phyloP scores from a whole-genome alignment of 2,113 vertebrate species.

The Cisticola juncidis region DNA sequence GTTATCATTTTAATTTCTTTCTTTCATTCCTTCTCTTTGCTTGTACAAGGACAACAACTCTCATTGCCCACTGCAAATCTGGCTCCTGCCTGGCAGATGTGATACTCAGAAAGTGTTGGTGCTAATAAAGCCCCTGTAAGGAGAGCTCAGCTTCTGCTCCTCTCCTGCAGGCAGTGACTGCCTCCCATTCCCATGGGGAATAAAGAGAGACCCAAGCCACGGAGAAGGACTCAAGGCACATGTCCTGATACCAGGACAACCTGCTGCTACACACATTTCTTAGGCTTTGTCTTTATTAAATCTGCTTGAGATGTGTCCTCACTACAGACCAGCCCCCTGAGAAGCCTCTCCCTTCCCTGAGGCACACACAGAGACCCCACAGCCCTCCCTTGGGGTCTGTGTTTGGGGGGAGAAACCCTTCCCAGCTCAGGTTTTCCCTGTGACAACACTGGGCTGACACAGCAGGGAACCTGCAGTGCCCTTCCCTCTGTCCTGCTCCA shows the following conservation, averaged over 20 bases:
- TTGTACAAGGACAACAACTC: neutral
- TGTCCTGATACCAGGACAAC: neutral
- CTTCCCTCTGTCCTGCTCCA: neutral
- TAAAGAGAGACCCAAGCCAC: neutral
- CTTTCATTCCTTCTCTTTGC: neutral
- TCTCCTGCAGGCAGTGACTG: neutral
- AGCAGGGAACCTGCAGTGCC: neutral
- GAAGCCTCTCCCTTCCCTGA: neutral
- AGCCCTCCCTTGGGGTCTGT: neutral
- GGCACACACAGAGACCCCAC: fast-evolving
- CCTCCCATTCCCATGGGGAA: neutral
- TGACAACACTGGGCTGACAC: neutral
- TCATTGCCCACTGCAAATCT: neutral
- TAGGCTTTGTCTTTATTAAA: neutral
- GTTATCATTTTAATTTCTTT: neutral
- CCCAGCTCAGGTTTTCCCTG: neutral
- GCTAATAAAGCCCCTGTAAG: neutral
- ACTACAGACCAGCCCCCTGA: neutral
- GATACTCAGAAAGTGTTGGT: neutral
- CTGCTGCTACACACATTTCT: neutral
- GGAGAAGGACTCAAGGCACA: neutral
- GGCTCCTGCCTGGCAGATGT: neutral
- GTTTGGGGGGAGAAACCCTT: neutral
- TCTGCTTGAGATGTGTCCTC: neutral
- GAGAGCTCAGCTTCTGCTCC: neutral